Percentiles rank a stretch among this genome's conserved stretches.
Conservation (phyloP, 2,888 invertebrate genomes). For the Syritta pipiens region DNA sequence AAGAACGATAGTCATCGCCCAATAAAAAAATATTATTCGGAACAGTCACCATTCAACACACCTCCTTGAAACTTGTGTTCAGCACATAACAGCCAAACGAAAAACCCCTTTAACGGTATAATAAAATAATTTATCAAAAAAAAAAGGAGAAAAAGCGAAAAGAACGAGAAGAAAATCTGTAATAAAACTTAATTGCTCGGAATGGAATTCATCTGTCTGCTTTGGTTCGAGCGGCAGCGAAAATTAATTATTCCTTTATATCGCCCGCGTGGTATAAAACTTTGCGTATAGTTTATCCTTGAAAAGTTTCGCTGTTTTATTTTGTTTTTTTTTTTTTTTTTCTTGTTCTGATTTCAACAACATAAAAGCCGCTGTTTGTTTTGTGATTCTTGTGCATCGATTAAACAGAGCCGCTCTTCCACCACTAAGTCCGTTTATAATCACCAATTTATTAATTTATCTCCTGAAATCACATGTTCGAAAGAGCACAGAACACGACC, state of each 20-base stretch:
- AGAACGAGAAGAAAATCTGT: too few species aligned
- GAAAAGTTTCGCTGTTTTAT: too few species aligned
- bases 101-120: background rate
- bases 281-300: slow-evolving; percentile 38
- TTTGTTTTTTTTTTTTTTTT: too few species aligned
- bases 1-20: too few species aligned
- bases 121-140: slow-evolving; percentile 45
- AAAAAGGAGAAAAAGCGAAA: too few species aligned
- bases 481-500: background rate
- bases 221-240: too few species aligned
- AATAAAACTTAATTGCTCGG: slow-evolving; percentile 45
- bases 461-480: slow-evolving; percentile 35
- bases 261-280: slow-evolving; percentile 32
- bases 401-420: slow-evolving; percentile 57
- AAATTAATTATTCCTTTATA: slow-evolving; percentile 50
- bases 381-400: slow-evolving; percentile 49
- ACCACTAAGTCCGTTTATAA: slow-evolving; percentile 41
- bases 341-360: too few species aligned
- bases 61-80: background rate
- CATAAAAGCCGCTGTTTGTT: background rate
- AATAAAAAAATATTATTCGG: too few species aligned
- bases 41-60: too few species aligned
- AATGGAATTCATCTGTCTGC: slow-evolving; percentile 33
- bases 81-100: slow-evolving; percentile 15
- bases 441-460: slow-evolving; percentile 39